Conservation (phyloP, 2,113 vertebrate species). For the mouse (Mus musculus) region DNA sequence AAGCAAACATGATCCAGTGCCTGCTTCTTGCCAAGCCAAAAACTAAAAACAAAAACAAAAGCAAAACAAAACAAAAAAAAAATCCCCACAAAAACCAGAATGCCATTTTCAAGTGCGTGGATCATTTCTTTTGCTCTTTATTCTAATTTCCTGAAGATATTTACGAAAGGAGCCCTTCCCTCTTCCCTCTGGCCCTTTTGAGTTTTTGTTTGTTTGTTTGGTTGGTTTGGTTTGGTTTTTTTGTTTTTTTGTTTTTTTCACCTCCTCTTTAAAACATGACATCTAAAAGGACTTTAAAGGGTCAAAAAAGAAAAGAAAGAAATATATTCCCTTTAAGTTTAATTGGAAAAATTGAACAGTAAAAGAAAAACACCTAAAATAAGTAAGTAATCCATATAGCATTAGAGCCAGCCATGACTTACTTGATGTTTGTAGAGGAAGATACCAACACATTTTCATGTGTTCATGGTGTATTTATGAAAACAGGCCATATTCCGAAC, state of each 20-base stretch:
- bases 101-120: slow-evolving; percentile 52
- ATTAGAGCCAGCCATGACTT: background rate
- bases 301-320: background rate
- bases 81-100: slow-evolving; percentile 63
- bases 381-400: background rate
- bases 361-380: background rate
- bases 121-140: slow-evolving; percentile 55
- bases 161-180: background rate
- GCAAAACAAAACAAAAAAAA: background rate
- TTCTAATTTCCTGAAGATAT: slow-evolving; percentile 20
- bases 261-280: background rate
- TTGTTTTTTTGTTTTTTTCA: background rate
- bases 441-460: background rate
- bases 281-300: background rate
- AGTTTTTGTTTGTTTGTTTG: background rate
- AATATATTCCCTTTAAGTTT: background rate
- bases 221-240: no score
- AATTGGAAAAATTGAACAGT: background rate
- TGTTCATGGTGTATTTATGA: background rate
- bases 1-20: background rate
- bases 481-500: background rate
- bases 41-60: background rate
- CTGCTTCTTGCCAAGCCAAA: slow-evolving; percentile 35
- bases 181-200: background rate
- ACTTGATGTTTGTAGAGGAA: background rate